These are phyloP conservation scores for Castor canadensis DNA, from an alignment of 2,113 vertebrate species.

Conservation along the genomic window DNA sequence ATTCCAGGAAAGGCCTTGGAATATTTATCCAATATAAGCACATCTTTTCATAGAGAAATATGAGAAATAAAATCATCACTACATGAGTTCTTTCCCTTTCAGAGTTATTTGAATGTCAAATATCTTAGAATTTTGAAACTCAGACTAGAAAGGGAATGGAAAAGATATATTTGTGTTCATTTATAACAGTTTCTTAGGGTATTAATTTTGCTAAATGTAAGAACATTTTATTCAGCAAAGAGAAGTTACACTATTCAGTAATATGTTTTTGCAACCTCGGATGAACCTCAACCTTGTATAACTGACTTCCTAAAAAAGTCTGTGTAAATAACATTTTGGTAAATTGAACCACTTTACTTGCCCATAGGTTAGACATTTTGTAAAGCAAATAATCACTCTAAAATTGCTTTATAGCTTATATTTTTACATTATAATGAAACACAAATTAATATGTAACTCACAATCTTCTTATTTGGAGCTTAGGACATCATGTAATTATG, in stretches of 20 bases:
- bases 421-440: not conserved
- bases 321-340: constrained; percentile 64
- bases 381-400: constrained; percentile 44
- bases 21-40: constrained; percentile 44
- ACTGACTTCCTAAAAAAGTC: constrained; percentile 68
- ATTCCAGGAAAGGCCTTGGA: not conserved
- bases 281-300: constrained; percentile 64
- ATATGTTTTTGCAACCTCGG: constrained; percentile 63
- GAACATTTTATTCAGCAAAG: constrained; percentile 63
- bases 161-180: constrained; percentile 52
- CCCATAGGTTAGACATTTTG: constrained; percentile 41
- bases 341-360: constrained; percentile 67
- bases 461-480: constrained; percentile 23
- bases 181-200: constrained; percentile 50
- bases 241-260: constrained; percentile 64
- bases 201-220: constrained; percentile 64
- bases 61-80: constrained; percentile 20
- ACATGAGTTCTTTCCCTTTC: constrained; percentile 21
- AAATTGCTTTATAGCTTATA: constrained; percentile 44
- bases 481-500: constrained; percentile 5
- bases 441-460: constrained; percentile 44
- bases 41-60: constrained; percentile 8
- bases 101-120: constrained; percentile 35
- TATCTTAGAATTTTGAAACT: constrained; percentile 56
- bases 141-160: constrained; percentile 29